These are phyloP conservation scores for Aegotheles bennettii DNA, from an alignment of 2,113 vertebrate genomes.

Conservation along the genomic window DNA sequence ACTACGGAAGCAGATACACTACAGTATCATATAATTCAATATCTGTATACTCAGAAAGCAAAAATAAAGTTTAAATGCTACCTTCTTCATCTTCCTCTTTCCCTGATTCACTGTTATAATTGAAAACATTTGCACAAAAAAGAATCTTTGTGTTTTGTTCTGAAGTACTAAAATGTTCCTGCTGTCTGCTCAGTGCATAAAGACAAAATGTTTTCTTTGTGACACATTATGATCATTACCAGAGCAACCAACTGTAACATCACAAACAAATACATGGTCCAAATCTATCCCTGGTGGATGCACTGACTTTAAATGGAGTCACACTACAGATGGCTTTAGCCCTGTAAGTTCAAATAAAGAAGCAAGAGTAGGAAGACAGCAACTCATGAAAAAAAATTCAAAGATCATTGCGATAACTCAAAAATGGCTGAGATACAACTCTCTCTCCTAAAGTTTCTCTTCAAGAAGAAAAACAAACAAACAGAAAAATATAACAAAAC, in stretches of 20 bases:
- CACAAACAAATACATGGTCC: conserved; percentile 35
- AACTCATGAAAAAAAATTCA: neutral
- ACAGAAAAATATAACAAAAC: neutral
- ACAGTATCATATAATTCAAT: neutral
- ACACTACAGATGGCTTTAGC: neutral
- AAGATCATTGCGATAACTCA: neutral
- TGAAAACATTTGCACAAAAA: conserved; percentile 15
- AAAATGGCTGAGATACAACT: neutral
- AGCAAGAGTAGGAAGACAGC: neutral
- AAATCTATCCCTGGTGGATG: conserved; percentile 20
- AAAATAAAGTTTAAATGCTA: neutral
- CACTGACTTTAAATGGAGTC: conserved; percentile 49
- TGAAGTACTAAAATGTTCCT: conserved; percentile 30
- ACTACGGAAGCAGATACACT: neutral
- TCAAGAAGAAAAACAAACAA: neutral
- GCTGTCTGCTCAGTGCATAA: conserved; percentile 2
- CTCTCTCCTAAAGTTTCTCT: neutral
- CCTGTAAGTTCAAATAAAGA: conserved; percentile 30
- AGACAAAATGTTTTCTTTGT: conserved; percentile 56
- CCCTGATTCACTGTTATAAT: neutral
- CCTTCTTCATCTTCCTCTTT: neutral
- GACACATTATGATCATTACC: conserved; percentile 55
- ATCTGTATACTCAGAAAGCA: neutral
- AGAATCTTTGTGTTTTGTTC: conserved; percentile 21
- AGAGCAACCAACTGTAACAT: conserved; percentile 59